Conservation (phyloP, 2,888 invertebrate species). For the Cheilosia grossa region DNA sequence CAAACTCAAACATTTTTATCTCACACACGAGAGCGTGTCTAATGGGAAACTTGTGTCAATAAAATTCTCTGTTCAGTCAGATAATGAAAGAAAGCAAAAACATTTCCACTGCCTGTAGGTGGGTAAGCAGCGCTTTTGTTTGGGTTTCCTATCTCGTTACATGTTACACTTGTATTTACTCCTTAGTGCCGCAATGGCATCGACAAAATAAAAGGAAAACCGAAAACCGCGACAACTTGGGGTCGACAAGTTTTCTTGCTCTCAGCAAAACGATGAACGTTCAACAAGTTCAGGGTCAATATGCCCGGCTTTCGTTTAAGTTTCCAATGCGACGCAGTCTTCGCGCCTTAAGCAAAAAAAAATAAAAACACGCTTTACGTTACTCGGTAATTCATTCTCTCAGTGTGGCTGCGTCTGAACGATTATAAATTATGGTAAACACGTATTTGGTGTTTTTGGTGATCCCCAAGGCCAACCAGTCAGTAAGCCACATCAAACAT, state of each 20-base stretch:
- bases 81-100: conserved; percentile 12
- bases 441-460: conserved; percentile 16
- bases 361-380: conserved; percentile 22
- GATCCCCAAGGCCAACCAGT: conserved; percentile 35
- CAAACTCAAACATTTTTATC: conserved; percentile 62
- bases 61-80: conserved; percentile 30
- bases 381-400: conserved; percentile 27
- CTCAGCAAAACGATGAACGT: conserved; percentile 14
- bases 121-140: not conserved
- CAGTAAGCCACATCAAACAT: conserved; percentile 23
- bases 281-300: conserved; percentile 70
- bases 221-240: not conserved
- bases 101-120: conserved; percentile 8
- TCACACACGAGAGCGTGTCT: conserved; percentile 35
- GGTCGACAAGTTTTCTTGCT: conserved; percentile 40
- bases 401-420: not conserved
- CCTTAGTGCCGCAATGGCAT: not conserved
- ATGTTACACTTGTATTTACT: not conserved
- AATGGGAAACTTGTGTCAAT: conserved; percentile 71
- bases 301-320: conserved; percentile 36
- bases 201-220: not conserved
- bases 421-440: conserved; percentile 1
- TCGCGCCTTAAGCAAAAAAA: conserved; percentile 27
- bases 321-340: conserved; percentile 56
- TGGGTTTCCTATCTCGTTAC: conserved; percentile 12